Percentiles rank a stretch among this genome's conserved stretches.
Conservation (phyloP, 2,888 invertebrate species). For the Sepiola atlantica region DNA sequence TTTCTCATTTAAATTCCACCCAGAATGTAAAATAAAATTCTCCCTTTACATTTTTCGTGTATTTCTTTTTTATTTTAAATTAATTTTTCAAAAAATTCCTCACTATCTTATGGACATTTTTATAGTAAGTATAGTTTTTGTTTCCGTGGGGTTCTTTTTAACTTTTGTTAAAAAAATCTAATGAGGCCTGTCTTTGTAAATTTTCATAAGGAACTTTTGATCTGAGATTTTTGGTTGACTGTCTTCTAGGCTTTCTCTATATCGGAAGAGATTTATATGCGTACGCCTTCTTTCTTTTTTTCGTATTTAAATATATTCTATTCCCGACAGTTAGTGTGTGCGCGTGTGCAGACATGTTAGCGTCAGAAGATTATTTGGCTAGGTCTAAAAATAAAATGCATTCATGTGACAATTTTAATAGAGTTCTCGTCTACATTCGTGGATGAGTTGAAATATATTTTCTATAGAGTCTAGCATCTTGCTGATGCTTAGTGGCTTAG, state of each 20-base stretch:
- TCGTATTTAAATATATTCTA: neutral
- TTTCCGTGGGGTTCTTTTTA: neutral
- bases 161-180: neutral
- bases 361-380: too few relatives aligned
- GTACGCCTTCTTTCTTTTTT: neutral
- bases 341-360: too few relatives aligned
- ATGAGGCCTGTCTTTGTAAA: conserved; percentile 1
- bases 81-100: neutral
- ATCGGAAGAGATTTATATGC: neutral
- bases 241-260: neutral
- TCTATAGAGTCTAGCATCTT: too few relatives aligned
- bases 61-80: neutral
- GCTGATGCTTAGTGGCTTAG: too few relatives aligned
- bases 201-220: neutral
- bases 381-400: too few relatives aligned
- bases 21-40: conserved; percentile 20
- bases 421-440: too few relatives aligned
- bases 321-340: too few relatives aligned
- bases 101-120: neutral
- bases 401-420: too few relatives aligned
- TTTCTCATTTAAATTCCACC: conserved; percentile 13
- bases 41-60: neutral
- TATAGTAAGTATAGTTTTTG: neutral
- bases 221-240: neutral
- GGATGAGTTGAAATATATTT: too few relatives aligned